A percentile compares a stretch with the other conserved stretches of the same genome.
Evolutionary conservation across 2,113 vertebrate genomes (phyloP).

Genomic region (Puntigrus tetrazona): DNA sequence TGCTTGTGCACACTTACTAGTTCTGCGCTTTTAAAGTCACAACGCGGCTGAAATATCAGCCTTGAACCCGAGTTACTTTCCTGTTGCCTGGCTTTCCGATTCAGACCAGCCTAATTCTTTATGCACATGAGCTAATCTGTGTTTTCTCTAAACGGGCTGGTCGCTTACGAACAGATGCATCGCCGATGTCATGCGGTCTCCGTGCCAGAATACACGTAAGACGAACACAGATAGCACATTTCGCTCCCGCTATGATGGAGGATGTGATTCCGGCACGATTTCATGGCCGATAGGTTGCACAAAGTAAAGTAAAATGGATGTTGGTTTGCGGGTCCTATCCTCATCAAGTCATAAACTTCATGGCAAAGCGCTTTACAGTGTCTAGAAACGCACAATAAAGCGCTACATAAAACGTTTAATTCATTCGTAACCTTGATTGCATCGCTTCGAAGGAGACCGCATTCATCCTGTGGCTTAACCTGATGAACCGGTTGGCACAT

Average conservation of each 20-base stretch:
- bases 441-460: neutral
- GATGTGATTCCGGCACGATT: neutral
- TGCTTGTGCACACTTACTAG: neutral
- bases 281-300: neutral
- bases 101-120: neutral
- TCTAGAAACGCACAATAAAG: too few species aligned
- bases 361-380: too few species aligned
- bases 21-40: neutral
- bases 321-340: neutral
- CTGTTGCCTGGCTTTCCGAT: neutral
- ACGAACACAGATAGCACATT: neutral
- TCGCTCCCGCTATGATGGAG: neutral
- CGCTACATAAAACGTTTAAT: too few species aligned
- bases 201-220: neutral
- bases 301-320: neutral
- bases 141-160: neutral
- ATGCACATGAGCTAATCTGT: neutral
- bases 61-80: neutral
- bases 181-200: neutral
- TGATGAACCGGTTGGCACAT: conserved; percentile 24
- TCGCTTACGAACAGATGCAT: neutral
- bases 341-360: neutral
- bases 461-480: conserved; percentile 22
- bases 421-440: neutral
- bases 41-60: too few species aligned